Evolutionary conservation across 2,113 vertebrate species (phyloP).

Genomic region (Spheniscus mendiculus): DNA sequence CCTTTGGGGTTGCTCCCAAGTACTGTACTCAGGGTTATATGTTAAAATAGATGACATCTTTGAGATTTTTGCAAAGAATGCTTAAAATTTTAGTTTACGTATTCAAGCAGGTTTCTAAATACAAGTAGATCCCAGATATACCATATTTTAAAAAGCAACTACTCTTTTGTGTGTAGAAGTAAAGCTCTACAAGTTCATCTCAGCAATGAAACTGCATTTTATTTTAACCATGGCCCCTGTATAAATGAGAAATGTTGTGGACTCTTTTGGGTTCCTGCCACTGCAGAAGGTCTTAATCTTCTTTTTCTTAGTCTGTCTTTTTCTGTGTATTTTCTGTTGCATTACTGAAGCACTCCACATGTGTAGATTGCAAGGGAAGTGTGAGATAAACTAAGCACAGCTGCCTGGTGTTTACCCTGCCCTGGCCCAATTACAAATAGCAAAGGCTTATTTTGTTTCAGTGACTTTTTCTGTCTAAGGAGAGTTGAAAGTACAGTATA

Average conservation of each 20-base stretch:
- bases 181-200: neutral
- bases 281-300: constrained; percentile 16
- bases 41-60: neutral
- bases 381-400: neutral
- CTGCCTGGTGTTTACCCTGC: constrained; percentile 5
- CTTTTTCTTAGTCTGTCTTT: neutral
- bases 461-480: neutral
- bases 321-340: neutral
- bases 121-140: neutral
- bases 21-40: neutral
- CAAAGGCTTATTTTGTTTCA: neutral
- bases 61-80: neutral
- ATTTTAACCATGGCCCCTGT: neutral
- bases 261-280: neutral
- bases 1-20: neutral
- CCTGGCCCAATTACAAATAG: neutral
- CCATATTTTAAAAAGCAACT: neutral
- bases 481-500: neutral
- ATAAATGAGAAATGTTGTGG: neutral
- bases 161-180: neutral
- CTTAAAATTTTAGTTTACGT: neutral
- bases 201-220: neutral
- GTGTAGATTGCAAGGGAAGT: constrained; percentile 3
- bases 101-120: neutral
- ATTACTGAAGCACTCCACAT: neutral